Evolutionary conservation across 2,113 vertebrate species (phyloP).

Genomic region (Argyrosomus japonicus): DNA sequence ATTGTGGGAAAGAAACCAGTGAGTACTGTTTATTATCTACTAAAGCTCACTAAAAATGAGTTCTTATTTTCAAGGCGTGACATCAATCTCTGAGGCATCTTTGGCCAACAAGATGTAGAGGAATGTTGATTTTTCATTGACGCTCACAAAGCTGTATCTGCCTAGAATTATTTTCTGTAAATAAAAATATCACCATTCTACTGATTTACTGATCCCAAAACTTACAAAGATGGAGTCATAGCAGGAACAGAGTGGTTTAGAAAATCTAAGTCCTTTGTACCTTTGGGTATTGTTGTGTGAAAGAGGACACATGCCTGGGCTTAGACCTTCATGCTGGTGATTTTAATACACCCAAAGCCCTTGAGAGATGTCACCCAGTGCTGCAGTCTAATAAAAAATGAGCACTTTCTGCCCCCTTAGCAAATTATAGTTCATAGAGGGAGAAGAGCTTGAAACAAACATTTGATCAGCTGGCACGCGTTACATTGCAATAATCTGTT

Average conservation of each 20-base stretch:
- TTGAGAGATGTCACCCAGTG: conserved; percentile 41
- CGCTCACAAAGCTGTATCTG: background rate
- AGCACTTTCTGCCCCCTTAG: conserved; percentile 4
- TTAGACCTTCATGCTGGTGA: conserved; percentile 64
- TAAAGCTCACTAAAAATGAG: background rate
- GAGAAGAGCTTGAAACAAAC: background rate
- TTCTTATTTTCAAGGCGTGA: conserved; percentile 1
- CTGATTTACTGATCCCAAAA: background rate
- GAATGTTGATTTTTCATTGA: background rate
- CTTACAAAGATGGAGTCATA: background rate
- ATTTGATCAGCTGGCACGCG: background rate
- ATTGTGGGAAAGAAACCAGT: conserved; percentile 99
- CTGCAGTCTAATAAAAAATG: conserved; percentile 63
- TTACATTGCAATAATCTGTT: background rate
- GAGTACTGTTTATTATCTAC: conserved; percentile 65
- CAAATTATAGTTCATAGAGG: conserved; percentile 11
- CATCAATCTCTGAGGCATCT: background rate
- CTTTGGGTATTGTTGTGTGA: conserved; percentile 13
- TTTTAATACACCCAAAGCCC: conserved; percentile 56
- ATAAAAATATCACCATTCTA: background rate
- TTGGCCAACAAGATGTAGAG: background rate
- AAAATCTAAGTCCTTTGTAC: background rate
- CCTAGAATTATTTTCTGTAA: background rate
- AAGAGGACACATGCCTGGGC: background rate
- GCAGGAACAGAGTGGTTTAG: background rate